Percentiles rank a stretch among this genome's conserved stretches.
Conservation (phyloP, 2,113 vertebrate genomes). For the Stigmatopora nigra region DNA sequence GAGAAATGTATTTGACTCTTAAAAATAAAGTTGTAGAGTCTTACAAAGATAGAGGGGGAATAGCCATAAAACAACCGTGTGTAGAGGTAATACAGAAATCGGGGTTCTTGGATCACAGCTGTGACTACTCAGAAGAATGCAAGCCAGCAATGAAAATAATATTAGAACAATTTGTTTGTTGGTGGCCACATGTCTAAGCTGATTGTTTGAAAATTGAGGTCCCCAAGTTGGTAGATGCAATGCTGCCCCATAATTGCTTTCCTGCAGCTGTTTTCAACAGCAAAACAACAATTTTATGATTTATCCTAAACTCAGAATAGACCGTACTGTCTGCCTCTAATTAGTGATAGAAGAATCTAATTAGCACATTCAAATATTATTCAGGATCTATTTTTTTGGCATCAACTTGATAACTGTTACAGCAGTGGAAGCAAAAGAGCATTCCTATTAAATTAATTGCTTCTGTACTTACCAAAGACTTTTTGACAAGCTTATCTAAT, state of each 20-base stretch:
- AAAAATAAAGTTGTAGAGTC: neutral
- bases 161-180: neutral
- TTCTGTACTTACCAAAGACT: slow-evolving; percentile 49
- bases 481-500: slow-evolving; percentile 37
- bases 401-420: no score
- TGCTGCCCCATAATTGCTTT: neutral
- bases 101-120: neutral
- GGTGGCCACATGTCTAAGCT: neutral
- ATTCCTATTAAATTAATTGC: slow-evolving; percentile 12
- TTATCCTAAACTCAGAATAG: neutral
- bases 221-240: neutral
- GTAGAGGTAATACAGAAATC: neutral
- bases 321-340: neutral
- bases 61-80: neutral
- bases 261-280: neutral
- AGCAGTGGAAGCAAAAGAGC: neutral
- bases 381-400: no score
- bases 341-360: neutral
- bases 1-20: neutral
- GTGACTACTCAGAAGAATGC: neutral
- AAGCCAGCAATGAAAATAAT: neutral
- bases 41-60: neutral
- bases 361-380: neutral
- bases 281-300: neutral
- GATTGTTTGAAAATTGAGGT: neutral